These are phyloP conservation scores for Aurelia aurita complex sp. Pacific DNA, from an alignment of 30 jellyfish, hydroid and myxozoan species.

Conservation along the genomic window DNA sequence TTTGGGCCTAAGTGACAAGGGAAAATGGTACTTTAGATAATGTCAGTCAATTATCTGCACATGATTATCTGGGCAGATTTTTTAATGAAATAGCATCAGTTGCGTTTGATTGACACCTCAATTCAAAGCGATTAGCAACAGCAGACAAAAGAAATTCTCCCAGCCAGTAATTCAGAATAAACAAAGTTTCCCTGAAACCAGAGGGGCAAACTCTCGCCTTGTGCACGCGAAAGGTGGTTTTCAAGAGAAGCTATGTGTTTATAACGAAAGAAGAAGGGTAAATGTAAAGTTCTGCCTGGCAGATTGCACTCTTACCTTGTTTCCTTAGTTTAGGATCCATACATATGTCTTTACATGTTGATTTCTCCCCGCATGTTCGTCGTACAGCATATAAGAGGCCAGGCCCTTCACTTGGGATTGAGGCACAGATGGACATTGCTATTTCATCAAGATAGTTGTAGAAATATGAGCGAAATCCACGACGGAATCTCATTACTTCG, in stretches of 20 bases:
- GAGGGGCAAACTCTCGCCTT: too few species aligned
- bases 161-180: too few species aligned
- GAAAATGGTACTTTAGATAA: too few species aligned
- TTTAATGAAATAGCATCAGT: too few species aligned
- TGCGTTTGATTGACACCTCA: too few species aligned
- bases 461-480: conserved; percentile 98
- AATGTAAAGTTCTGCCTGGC: too few species aligned
- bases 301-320: conserved; percentile 69
- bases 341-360: conserved; percentile 97
- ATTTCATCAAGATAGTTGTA: conserved; percentile 97
- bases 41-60: too few species aligned
- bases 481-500: conserved; percentile 63
- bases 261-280: too few species aligned
- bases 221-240: too few species aligned
- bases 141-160: background rate
- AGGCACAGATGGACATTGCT: conserved; percentile 99
- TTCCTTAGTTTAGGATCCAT: conserved; percentile 88
- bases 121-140: background rate
- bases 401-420: conserved; percentile 99
- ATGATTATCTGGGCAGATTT: too few species aligned
- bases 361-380: conserved; percentile 99
- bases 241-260: too few species aligned
- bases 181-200: too few species aligned
- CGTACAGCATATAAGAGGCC: conserved; percentile 98
- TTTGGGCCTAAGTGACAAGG: conserved; percentile 78